Evolutionary conservation across 1,140 invertebrate species (phyloP).

Genomic region (Hylyphantes graminicola): DNA sequence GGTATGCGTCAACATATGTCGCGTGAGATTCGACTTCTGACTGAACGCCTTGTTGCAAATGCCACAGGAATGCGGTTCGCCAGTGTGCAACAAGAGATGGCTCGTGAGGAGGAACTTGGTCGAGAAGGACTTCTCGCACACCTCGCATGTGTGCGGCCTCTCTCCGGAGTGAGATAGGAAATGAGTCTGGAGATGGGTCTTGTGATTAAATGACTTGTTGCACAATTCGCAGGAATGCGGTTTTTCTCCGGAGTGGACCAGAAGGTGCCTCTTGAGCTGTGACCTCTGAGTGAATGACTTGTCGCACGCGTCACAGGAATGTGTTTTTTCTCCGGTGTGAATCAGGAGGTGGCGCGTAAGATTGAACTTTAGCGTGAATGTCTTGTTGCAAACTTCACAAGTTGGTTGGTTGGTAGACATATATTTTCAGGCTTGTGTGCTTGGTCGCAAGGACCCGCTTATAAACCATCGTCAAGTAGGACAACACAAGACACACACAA

Average conservation of each 20-base stretch:
- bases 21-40: not conserved
- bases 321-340: too few species aligned
- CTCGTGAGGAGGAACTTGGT: not conserved
- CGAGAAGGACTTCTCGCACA: not conserved
- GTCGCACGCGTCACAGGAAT: too few species aligned
- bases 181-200: not conserved
- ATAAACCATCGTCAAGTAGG: too few species aligned
- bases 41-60: not conserved
- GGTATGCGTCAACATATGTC: not conserved
- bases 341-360: too few species aligned
- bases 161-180: not conserved
- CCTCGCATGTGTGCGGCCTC: not conserved
- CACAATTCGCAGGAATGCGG: not conserved
- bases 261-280: not conserved
- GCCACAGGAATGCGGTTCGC: not conserved
- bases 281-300: not conserved
- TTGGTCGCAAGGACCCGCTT: too few species aligned
- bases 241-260: not conserved
- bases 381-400: too few species aligned
- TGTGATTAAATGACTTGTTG: not conserved
- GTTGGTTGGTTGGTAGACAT: too few species aligned
- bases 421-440: too few species aligned
- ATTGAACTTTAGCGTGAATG: too few species aligned
- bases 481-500: too few species aligned
- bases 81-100: not conserved